Evolutionary conservation across 2,888 invertebrate species (phyloP).

Genomic region (Dione juno): DNA sequence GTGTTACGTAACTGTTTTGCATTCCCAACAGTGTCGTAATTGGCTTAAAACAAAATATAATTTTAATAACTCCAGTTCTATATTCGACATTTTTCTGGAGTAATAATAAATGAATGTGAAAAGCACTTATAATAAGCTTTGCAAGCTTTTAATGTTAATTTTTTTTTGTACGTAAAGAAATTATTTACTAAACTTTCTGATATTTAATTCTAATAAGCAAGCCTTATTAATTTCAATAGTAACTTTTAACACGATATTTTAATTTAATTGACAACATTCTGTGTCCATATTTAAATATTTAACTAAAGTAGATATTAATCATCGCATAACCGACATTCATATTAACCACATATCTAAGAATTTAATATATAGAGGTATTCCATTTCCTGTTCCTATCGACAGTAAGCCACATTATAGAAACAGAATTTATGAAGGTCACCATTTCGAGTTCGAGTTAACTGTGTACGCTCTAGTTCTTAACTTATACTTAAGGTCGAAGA

Average conservation of each 20-base stretch:
- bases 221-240: too few species aligned
- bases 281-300: background rate
- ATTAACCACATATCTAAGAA: background rate
- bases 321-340: background rate
- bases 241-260: background rate
- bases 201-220: background rate
- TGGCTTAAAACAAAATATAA: background rate
- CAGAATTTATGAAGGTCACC: conserved; percentile 1
- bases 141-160: too few species aligned
- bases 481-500: conserved; percentile 8
- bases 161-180: too few species aligned
- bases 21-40: conserved; percentile 4
- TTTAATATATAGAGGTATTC: background rate
- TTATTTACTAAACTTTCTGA: background rate
- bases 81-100: too few species aligned
- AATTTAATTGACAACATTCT: background rate
- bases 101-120: too few species aligned
- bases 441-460: conserved; percentile 1
- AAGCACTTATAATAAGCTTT: too few species aligned
- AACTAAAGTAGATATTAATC: background rate
- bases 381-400: conserved; percentile 2
- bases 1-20: background rate
- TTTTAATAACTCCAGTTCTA: too few species aligned
- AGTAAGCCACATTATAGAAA: background rate
- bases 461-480: conserved; percentile 20